These are phyloP conservation scores for Actenoides hombroni DNA, from an alignment of 2,113 vertebrate genomes.

Conservation along the genomic window DNA sequence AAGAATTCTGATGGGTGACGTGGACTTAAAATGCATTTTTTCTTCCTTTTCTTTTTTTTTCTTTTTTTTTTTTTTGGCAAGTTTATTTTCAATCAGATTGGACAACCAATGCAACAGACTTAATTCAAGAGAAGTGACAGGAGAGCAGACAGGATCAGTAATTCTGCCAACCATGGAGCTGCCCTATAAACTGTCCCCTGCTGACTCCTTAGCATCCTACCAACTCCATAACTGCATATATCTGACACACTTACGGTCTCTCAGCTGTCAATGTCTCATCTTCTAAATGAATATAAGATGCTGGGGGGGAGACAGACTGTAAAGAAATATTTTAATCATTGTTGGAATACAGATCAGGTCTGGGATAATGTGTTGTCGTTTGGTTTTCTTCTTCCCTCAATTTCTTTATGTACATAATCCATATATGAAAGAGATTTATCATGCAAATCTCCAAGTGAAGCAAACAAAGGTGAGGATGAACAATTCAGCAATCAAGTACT, in stretches of 20 bases:
- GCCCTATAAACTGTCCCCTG: not conserved
- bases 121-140: not conserved
- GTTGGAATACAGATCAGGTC: not conserved
- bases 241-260: not conserved
- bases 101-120: not conserved
- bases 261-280: not conserved
- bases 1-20: not conserved
- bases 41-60: too few species aligned
- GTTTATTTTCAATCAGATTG: not conserved
- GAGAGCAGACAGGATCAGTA: not conserved
- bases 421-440: not conserved
- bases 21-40: not conserved
- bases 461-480: not conserved
- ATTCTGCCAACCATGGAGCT: not conserved
- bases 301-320: not conserved
- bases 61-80: not conserved
- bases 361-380: not conserved
- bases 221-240: not conserved
- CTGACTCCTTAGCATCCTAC: not conserved
- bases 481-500: not conserved
- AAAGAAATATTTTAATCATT: not conserved
- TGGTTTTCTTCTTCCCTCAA: fast-evolving
- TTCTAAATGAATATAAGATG: not conserved
- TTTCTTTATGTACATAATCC: not conserved
- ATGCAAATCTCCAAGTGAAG: not conserved